Evolutionary conservation across 2,888 invertebrate genomes (phyloP).

Genomic region (Leptopterna dolabrata): DNA sequence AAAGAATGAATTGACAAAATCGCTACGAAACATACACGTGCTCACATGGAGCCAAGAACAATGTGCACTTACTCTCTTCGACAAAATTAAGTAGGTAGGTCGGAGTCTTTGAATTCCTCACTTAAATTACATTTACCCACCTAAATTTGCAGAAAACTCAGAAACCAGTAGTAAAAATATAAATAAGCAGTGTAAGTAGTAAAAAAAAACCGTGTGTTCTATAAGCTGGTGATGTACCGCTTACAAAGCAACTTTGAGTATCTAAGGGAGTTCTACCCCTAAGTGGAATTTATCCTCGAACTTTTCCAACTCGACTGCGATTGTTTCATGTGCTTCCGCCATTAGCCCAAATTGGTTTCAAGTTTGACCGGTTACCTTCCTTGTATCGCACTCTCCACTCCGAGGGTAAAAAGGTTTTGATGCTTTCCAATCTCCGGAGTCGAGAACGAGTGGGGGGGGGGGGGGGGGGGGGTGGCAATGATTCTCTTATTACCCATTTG

Average conservation of each 20-base stretch:
- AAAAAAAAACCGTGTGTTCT: neutral
- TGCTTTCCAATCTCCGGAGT: constrained; percentile 1
- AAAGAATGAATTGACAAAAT: no score
- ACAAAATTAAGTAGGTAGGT: no score
- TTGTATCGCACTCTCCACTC: neutral
- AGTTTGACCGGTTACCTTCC: constrained; percentile 25
- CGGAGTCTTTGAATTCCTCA: no score
- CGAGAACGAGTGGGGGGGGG: neutral
- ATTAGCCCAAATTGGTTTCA: constrained; percentile 31
- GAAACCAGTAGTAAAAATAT: no score
- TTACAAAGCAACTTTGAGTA: neutral
- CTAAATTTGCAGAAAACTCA: no score
- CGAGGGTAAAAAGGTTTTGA: neutral
- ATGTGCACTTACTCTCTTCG: no score
- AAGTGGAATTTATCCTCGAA: constrained; percentile 10
- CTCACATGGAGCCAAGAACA: no score
- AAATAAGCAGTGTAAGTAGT: no score
- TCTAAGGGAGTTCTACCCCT: neutral
- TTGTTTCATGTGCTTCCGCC: constrained; percentile 27
- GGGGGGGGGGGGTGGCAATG: neutral
- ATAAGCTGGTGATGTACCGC: neutral
- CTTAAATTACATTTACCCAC: no score
- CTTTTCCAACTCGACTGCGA: neutral
- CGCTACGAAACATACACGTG: no score
- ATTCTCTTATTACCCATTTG: neutral